phyloP scores from a whole-genome alignment of 2,797 vertebrate species.

The Avahi laniger region DNA sequence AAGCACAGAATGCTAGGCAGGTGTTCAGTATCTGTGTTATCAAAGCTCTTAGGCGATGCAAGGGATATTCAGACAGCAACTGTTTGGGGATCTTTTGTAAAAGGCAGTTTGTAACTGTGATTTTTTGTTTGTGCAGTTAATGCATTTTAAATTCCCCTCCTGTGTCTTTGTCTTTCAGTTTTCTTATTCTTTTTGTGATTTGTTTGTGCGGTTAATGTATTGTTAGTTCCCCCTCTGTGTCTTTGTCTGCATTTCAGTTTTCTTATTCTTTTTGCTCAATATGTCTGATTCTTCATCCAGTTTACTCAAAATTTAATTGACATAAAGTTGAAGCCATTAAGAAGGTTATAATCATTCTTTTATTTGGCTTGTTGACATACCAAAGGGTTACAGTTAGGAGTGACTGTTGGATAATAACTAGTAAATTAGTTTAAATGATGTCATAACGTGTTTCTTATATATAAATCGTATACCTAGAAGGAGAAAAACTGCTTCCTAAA shows the following conservation, averaged over 20 bases:
- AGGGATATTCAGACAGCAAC: neutral
- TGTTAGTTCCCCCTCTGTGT: constrained; percentile 37
- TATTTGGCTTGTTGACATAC: constrained; percentile 51
- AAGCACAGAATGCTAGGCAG: neutral
- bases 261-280: constrained; percentile 45
- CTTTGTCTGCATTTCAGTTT: constrained; percentile 39
- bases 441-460: constrained; percentile 53
- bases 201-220: neutral
- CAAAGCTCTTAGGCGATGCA: neutral
- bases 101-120: neutral
- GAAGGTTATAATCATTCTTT: constrained; percentile 59
- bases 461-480: constrained; percentile 48
- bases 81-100: neutral
- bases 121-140: neutral
- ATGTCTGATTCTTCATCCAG: constrained; percentile 4
- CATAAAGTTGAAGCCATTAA: constrained; percentile 51
- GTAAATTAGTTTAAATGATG: constrained; percentile 63
- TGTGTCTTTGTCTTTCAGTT: constrained; percentile 28
- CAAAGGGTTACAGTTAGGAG: constrained; percentile 31
- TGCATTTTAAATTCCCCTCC: constrained; percentile 26
- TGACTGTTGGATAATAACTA: constrained; percentile 49
- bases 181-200: constrained; percentile 49
- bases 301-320: constrained; percentile 59
- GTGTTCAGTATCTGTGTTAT: neutral
- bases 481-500: constrained; percentile 28